Evolutionary conservation across 2,797 vertebrate species (phyloP), one percentile per base, ranked within the genome.

Genomic region (Pampus argenteus): DNA sequence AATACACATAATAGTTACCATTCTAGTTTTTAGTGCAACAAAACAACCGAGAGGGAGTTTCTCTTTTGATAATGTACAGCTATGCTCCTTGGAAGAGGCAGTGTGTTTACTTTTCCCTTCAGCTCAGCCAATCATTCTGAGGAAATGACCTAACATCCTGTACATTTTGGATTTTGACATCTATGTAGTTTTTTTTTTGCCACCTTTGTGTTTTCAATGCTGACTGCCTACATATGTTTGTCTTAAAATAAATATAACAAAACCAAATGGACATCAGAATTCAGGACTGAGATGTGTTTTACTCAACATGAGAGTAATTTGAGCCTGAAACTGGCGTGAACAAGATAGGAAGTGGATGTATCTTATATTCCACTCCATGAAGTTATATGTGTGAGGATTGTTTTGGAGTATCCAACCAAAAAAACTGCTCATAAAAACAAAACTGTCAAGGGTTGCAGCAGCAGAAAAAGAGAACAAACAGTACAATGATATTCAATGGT

Each of bases 401-500:
- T 38, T 57, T 70, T 55, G 40, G 18, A 45, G 3, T 22, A 15
- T 69, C 22, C 36, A 47, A 67, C 51, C 51, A 62, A 78, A 68
- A 62, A 48, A 14, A 56, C 18, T 64, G 26, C 31, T 82, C 20
- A 66, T 17, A 26, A 78, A 77, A 82, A 76, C 34, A 81, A 66
- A 64, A 17, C 49, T 9, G 31, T 54, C 4, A 6, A 20, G 50
- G 58, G 22, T 15, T 74, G 38, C 85, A 86, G 84, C 84, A 89
- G 85, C 88, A 77, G 67, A 65, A 66, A 66, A 60, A 44, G 26
- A 78, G 72, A 76, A 86, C 83, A 85, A 88, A 79, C 71, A 75
- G 80, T 74, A 73, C 84, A 60, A 49, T 66, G 20, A 54, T 26
- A 55, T 54, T 38, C 22, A n/a, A n/a, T 61, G 60, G 68, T 7